Evolutionary conservation across 2,888 invertebrate species (phyloP), one percentile per base, ranked within the genome.

Genomic region (Plagiodera versicolora): DNA sequence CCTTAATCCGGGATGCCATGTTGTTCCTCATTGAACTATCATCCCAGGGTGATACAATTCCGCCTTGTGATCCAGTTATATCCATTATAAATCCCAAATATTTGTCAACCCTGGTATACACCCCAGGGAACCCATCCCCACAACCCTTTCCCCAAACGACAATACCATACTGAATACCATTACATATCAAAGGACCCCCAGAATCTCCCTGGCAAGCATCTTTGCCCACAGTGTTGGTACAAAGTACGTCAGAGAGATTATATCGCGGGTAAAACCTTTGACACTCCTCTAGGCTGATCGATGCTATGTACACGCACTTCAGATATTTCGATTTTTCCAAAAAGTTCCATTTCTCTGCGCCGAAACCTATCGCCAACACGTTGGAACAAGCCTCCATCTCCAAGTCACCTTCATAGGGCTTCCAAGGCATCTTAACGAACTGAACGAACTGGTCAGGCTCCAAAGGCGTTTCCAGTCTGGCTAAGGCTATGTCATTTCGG

Each of bases 151-250:
- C 35, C 32, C 32, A 32, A 51, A 32, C 30, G 0, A 52, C 52
- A 9, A 52, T 16, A 9, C 52, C 52, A 16, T 39, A 39, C 52
- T 52, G 52, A 9, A 39, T 9, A 8, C 16, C 39, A 4, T 39
- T 39, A 14, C 52, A 52, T 4, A 52, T 11, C 11, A 52, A 20
- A 3, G 52, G 52, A 10, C 35, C 52, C 39, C 52, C 52, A 16
- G 39, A 39, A 19, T 52, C 52, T 14, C 52, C 52, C 20, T n/a
- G n/a, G 6, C 52, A 52, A 18, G 52, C 16, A n/a, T 52, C 52
- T 20, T n/a, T 35, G 16, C 32, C 32, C 14, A 20, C 9, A 8
- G 11, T n/a, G 32, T 51, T 32, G 51, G 32, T 14, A 17, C 51
- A 51, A 14, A 44, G 9, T n/a, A 35, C 39, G 53, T 24, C 14